Evolutionary conservation across 2,113 vertebrate genomes (phyloP), one percentile per base, ranked within the genome.

Genomic region (Dicaeum eximium): DNA sequence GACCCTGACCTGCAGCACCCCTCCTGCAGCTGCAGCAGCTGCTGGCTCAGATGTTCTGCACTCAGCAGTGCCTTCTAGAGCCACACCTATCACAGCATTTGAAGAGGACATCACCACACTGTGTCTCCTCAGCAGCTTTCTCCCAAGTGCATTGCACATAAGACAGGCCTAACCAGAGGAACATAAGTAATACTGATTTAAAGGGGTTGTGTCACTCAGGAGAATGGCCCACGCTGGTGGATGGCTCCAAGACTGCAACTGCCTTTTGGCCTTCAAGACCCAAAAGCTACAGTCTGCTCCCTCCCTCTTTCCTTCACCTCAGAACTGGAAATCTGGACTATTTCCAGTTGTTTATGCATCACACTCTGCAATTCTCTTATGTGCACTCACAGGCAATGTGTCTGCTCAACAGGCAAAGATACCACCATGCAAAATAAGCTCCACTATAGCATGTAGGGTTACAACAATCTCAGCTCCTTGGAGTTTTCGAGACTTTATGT

Each of bases 1-100:
- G 9, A 5, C 42, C 47, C 27, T 12, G 28, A 40, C 28, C 21
- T 20, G 54, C 56, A 58, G 33, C 31, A 45, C 1, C 25, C 5
- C 11, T 25, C 15, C 48, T 20, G 24, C 0, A 0, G 16, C 60
- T 67, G 51, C 51, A 51, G 53, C 24, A 28, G 12, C 0, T 3
- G 25, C 8, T 27, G 35, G 8, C 27, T 72, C 13, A 11, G 10
- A 8, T 0, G 0, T 2, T 20, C 40, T 24, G 8, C 4, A 5
- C 27, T 22, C 74, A 53, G 3, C 44, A 9, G 6, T 11, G n/a
- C 16, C 30, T 50, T 35, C 44, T 17, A 5, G 1, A 40, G 23
- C 21, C 51, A 31, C 1, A 0, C 8, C 56, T 47, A 15, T 1
- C 25, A 5, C 28, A 53, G 18, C 81, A 47, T 35, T 47, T n/a